Evolutionary conservation across 1,140 invertebrate species (phyloP), one percentile per base, ranked within the genome.

Genomic region (Ceratoteleas bidentatus): DNA sequence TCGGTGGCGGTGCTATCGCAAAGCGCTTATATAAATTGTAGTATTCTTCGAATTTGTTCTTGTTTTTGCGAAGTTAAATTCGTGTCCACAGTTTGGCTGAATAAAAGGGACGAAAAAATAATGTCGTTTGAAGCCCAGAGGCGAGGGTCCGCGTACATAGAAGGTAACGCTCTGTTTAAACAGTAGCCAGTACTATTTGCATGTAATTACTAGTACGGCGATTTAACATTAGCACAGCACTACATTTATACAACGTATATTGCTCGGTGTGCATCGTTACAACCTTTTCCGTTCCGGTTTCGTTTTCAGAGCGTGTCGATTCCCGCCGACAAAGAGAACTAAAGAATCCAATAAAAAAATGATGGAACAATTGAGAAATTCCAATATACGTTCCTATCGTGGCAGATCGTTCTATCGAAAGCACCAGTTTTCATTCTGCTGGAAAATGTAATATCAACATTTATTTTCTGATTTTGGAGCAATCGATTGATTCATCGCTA

Each of bases 251-350:
- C 72, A 52, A 47, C 52, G 64, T 40, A 38, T 64, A 73, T 32
- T 79, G 76, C 56, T 36, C 43, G 56, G 49, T 68, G 78, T 50
- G 72, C 72, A 66, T 76, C 79, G 79, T 81, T 72, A 81, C 72
- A 65, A 65, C 66, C 70, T 52, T 57, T 24, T 34, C 52, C 66
- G 66, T 76, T 76, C 52, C 72, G 66, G 47, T 76, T 81, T 70
- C 78, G 68, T 80, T 66, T 80, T 80, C 50, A 74, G 77, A 80
- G 69, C 77, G 69, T 80, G 77, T 80, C 77, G 79, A 81, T 75
- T 76, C 58, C 56, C 40, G 64, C 72, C 66, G 79, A 81, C 79
- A 76, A 81, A 81, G 69, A 56, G 64, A 65, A 60, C 66, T 62
- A 65, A 72, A 78, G 66, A 78, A 78, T 78, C 60, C 60, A 78